Conservation (phyloP, 2,113 vertebrate species). For the Boleophthalmus pectinirostris region DNA sequence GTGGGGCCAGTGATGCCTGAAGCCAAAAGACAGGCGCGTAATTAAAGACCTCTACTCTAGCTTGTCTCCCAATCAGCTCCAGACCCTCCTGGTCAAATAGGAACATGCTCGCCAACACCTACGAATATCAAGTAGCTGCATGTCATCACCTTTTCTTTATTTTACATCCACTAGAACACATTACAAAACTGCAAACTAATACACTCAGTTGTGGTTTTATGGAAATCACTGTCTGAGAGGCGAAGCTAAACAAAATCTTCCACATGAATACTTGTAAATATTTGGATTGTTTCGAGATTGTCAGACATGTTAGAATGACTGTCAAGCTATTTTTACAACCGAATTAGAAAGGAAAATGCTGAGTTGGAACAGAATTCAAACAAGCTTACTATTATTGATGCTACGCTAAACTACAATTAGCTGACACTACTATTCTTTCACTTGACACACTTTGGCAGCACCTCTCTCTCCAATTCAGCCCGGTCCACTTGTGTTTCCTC, state of each 20-base stretch:
- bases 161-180: constrained; percentile 25
- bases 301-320: constrained; percentile 55
- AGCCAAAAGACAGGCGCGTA: constrained; percentile 61
- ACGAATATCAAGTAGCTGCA: constrained; percentile 69
- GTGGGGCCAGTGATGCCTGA: constrained; percentile 56
- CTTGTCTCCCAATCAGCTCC: constrained; percentile 73
- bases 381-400: constrained; percentile 57
- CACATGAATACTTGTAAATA: constrained; percentile 64
- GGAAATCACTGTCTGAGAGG: constrained; percentile 36
- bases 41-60: constrained; percentile 74
- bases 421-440: constrained; percentile 63
- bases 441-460: constrained; percentile 49
- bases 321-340: constrained; percentile 42
- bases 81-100: constrained; percentile 65
- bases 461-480: constrained; percentile 26
- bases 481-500: neutral
- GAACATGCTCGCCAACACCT: constrained; percentile 53
- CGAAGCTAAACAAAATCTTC: constrained; percentile 48
- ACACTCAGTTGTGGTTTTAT: constrained; percentile 19
- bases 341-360: constrained; percentile 45
- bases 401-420: constrained; percentile 59
- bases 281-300: constrained; percentile 62
- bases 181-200: constrained; percentile 25
- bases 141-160: constrained; percentile 13
- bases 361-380: constrained; percentile 55